Conservation (phyloP, 2,113 vertebrate species). For the Pachycephala philippinensis region DNA sequence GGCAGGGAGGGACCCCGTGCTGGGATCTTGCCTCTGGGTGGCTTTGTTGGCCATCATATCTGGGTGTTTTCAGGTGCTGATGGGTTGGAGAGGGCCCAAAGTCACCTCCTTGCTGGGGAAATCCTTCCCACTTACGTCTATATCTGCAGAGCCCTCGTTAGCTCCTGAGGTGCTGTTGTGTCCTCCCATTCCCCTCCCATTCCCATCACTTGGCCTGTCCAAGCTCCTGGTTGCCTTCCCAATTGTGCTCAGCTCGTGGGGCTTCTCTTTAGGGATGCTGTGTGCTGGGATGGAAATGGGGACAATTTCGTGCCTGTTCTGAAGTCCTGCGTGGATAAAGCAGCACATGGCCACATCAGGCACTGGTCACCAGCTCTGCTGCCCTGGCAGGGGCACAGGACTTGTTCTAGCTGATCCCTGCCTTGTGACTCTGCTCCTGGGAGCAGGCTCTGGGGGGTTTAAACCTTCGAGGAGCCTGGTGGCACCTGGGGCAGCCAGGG, state of each 20-base stretch:
- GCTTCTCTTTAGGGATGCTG: not conserved
- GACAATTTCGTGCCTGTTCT: not conserved
- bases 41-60: not conserved
- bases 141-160: not conserved
- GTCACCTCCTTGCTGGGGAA: not conserved
- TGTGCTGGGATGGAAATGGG: not conserved
- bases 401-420: not conserved
- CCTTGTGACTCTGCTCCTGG: not conserved
- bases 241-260: accelerated
- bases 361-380: not conserved
- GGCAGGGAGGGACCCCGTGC: not conserved
- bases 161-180: not conserved
- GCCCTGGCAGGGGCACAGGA: not conserved
- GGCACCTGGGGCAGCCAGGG: not conserved
- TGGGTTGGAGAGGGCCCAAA: not conserved
- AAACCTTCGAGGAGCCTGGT: not conserved
- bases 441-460: not conserved
- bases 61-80: not conserved
- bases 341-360: not conserved
- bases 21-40: not conserved
- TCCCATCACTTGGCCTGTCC: not conserved
- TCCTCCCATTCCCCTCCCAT: not conserved
- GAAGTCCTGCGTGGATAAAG: not conserved
- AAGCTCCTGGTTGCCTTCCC: not conserved
- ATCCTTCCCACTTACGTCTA: not conserved